These are phyloP conservation scores for Nyctibius grandis DNA, from an alignment of 2,797 vertebrate species.

Conservation along the genomic window DNA sequence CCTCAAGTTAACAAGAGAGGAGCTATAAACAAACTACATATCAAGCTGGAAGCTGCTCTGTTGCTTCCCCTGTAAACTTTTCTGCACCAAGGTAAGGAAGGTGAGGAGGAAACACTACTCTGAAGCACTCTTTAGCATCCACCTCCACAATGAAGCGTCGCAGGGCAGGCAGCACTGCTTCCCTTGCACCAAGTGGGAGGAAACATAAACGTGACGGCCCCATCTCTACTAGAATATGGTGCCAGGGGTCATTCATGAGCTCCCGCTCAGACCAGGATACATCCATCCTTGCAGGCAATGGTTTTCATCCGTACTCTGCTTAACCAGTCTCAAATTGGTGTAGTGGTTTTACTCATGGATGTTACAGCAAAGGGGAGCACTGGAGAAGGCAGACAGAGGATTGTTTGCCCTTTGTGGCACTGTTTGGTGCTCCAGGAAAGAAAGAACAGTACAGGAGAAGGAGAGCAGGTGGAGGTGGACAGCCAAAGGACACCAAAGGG, in stretches of 20 bases:
- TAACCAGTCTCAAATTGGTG: neutral
- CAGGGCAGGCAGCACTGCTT: neutral
- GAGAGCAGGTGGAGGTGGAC: neutral
- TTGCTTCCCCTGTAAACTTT: neutral
- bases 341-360: neutral
- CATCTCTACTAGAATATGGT: fast-evolving
- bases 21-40: neutral
- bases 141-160: fast-evolving
- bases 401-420: neutral
- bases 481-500: neutral
- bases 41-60: neutral
- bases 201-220: neutral
- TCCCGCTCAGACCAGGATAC: neutral
- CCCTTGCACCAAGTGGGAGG: neutral
- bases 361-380: neutral
- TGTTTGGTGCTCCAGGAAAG: neutral
- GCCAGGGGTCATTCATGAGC: fast-evolving
- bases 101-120: neutral
- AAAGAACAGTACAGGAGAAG: neutral
- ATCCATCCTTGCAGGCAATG: fast-evolving
- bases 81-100: neutral
- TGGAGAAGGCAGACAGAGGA: neutral
- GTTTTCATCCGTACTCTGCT: neutral
- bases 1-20: neutral
- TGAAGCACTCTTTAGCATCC: neutral